Evolutionary conservation across 2,888 invertebrate genomes (phyloP).

Genomic region (Rutpela maculata): DNA sequence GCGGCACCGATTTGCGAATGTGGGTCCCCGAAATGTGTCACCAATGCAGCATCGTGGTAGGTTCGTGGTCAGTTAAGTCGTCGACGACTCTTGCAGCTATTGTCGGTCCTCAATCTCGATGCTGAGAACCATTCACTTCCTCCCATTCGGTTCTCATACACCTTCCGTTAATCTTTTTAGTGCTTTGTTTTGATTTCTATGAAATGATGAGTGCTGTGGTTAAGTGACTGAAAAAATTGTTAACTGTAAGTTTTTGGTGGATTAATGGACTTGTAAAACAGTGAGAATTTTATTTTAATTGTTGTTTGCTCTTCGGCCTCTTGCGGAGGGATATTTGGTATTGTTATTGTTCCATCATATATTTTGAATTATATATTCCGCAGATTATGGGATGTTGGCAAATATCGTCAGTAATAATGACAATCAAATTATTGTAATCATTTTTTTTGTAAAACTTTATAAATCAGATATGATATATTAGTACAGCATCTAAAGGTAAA

Average conservation of each 20-base stretch:
- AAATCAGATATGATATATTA: too few species aligned
- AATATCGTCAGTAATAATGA: too few species aligned
- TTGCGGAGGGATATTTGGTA: background rate
- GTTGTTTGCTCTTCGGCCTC: background rate
- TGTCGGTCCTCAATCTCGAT: slow-evolving; percentile 47
- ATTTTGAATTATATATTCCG: background rate
- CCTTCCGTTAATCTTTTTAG: slow-evolving; percentile 6
- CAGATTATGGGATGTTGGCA: background rate
- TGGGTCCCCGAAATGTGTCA: slow-evolving; percentile 63
- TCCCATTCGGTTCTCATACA: slow-evolving; percentile 34
- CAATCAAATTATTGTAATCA: too few species aligned
- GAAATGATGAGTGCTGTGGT: slow-evolving; percentile 33
- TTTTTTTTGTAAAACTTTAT: too few species aligned
- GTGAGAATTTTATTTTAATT: slow-evolving; percentile 26
- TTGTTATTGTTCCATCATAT: slow-evolving; percentile 30
- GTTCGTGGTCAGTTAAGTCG: slow-evolving; percentile 47
- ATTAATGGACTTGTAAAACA: slow-evolving; percentile 11
- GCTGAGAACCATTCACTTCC: slow-evolving; percentile 50
- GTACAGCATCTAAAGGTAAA: too few species aligned
- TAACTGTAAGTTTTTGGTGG: slow-evolving; percentile 36
- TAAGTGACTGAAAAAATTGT: slow-evolving; percentile 33
- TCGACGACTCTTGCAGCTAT: slow-evolving; percentile 50
- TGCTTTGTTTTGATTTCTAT: slow-evolving; percentile 32
- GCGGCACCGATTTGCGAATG: slow-evolving; percentile 47
- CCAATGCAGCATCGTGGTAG: slow-evolving; percentile 48